Base-by-base conservation (phyloP, 2,797 vertebrate genomes). In the Takifugu ocellatus region DNA sequence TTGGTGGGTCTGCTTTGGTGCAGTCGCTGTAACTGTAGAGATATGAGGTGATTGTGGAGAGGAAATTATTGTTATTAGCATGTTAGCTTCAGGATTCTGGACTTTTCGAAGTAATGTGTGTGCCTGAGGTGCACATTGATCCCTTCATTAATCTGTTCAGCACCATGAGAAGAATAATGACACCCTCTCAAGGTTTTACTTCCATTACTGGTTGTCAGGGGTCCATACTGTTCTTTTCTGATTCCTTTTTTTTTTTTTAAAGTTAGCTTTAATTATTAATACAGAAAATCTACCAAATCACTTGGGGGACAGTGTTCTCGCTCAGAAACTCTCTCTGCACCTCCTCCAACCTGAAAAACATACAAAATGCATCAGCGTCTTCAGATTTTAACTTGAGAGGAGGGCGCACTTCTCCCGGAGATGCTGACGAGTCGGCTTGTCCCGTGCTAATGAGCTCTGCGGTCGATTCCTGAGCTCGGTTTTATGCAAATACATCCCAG, bases 241-340 rank as follows among this genome's bases (percentile, higher is more conserved):
- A 77, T 75, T 70, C 61, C 48, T 47, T 24, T 36, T 49, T 49
- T 36, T 49, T 49, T 70, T 81, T 39, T 39, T 10, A 39, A 75
- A 49, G 75, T 72, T 55, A 29, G 50, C 29, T 70, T 81, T 66
- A 67, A 74, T 75, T 79, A 72, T 63, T 79, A 72, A 66, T 60
- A 54, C 60, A 49, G 58, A 63, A 25, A 63, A 60, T 48, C 61
- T 46, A 56, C 59, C 33, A 64, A 70, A 68, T 77, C 50, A 62
- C 65, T 62, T 56, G 46, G 62, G 79, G 70, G 66, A 75, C 64
- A 69, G 9, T 48, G 49, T 59, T 65, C 27, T 42, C 36, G 29
- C 24, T 55, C 46, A 15, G 47, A 54, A 63, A 64, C 26, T 59
- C 49, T 64, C 16, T 56, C 57, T 50, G 16, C 7, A 47, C 58